phyloP scores from a whole-genome alignment of 2,888 invertebrate species.

The Drosophila mimica region DNA sequence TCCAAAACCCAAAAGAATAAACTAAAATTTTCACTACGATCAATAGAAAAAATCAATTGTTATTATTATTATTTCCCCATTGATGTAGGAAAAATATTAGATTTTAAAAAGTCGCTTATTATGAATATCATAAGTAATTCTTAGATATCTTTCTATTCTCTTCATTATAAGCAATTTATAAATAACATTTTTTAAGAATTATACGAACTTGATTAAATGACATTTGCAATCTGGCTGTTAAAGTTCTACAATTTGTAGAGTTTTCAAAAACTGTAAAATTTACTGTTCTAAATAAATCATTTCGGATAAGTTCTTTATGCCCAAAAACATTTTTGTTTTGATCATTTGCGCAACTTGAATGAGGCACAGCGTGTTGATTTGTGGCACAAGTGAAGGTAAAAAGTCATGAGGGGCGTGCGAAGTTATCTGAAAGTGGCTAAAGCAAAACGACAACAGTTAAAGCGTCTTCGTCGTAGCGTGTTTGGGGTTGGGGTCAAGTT shows the following conservation, averaged over 20 bases:
- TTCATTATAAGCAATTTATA: background rate
- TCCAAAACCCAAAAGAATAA: background rate
- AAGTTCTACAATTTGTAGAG: background rate
- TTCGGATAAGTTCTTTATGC: background rate
- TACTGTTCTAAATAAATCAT: background rate
- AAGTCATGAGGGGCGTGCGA: slow-evolving; percentile 37
- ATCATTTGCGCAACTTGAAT: background rate
- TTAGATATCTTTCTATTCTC: background rate
- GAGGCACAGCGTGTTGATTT: slow-evolving; percentile 7
- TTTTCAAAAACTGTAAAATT: background rate
- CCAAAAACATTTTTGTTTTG: background rate
- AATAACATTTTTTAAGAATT: background rate
- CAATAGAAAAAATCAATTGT: background rate
- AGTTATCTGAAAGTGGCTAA: slow-evolving; percentile 19
- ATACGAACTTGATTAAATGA: background rate
- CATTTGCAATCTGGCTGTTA: background rate
- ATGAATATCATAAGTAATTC: background rate
- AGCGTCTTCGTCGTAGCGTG: background rate
- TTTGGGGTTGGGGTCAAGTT: slow-evolving; percentile 6
- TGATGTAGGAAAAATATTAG: background rate
- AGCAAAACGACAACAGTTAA: background rate
- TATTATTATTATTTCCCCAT: background rate
- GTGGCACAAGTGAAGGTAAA: slow-evolving; percentile 10
- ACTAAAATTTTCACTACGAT: background rate
- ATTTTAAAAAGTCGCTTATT: no score